These are phyloP conservation scores for Chelon auratus DNA, from an alignment of 2,797 vertebrate species.

Conservation along the genomic window DNA sequence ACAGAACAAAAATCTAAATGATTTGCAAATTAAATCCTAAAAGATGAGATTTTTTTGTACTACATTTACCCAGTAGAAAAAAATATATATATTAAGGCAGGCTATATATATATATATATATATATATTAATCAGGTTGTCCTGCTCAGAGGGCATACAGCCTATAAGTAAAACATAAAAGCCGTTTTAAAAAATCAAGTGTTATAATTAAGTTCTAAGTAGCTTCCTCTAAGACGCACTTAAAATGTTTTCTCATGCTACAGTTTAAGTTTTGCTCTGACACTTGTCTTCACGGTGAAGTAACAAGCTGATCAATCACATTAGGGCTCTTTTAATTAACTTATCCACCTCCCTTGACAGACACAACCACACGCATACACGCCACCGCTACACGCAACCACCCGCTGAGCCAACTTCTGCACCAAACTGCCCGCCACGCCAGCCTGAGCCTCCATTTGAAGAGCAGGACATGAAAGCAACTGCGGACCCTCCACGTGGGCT, in stretches of 20 bases:
- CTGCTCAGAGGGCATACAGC: neutral
- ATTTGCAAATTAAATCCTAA: too few relatives aligned
- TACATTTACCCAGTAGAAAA: too few relatives aligned
- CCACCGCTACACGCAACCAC: slow-evolving; percentile 44
- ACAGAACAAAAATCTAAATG: too few relatives aligned
- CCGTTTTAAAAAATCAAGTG: neutral
- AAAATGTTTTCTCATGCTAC: slow-evolving; percentile 1
- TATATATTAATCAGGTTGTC: neutral
- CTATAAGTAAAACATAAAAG: neutral
- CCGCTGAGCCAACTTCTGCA: slow-evolving; percentile 70
- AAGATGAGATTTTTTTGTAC: too few relatives aligned
- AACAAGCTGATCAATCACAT: slow-evolving; percentile 72
- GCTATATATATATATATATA: too few relatives aligned
- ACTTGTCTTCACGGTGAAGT: slow-evolving; percentile 48
- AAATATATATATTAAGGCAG: too few relatives aligned
- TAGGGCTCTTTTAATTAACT: slow-evolving; percentile 72
- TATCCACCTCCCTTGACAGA: slow-evolving; percentile 42
- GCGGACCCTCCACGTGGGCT: slow-evolving; percentile 84
- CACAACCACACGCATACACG: slow-evolving; percentile 34
- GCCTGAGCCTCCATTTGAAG: slow-evolving; percentile 82
- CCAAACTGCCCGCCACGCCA: slow-evolving; percentile 46
- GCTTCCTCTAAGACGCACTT: neutral
- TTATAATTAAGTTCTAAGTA: neutral
- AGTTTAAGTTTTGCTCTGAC: slow-evolving; percentile 40
- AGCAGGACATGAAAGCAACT: slow-evolving; percentile 92